phyloP scores from a whole-genome alignment of 2,113 vertebrate genomes.

The Cochlearius cochlearius region DNA sequence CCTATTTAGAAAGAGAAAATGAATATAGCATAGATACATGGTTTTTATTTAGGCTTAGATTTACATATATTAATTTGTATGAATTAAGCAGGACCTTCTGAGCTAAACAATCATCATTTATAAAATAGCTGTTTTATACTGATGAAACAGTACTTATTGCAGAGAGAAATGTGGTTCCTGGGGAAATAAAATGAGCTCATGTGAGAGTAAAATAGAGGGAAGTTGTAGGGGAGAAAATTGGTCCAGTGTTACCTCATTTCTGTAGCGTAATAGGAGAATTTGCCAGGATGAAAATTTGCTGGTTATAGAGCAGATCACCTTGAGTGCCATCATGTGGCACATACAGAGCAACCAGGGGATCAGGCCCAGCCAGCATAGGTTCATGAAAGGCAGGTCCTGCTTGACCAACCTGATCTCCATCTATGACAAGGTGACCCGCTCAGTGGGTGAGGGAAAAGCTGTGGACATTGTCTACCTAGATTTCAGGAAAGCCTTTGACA shows the following conservation, averaged over 20 bases:
- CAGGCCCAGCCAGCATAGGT: not conserved
- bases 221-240: not conserved
- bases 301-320: not conserved
- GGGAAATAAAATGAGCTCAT: not conserved
- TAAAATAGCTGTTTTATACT: not conserved
- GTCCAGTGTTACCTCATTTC: not conserved
- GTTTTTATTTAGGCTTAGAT: not conserved
- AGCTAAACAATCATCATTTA: not conserved
- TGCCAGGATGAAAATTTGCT: not conserved
- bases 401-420: not conserved
- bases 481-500: too few species aligned
- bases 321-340: accelerated
- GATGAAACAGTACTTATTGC: not conserved
- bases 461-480: not conserved
- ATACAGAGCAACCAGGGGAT: not conserved
- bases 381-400: not conserved
- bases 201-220: not conserved
- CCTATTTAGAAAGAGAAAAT: not conserved
- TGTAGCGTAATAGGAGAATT: not conserved
- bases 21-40: not conserved
- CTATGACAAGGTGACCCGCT: not conserved
- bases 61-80: not conserved
- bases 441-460: not conserved
- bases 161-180: not conserved
- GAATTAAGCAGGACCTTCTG: not conserved